Percentiles rank a stretch among this genome's conserved stretches.
Evolutionary conservation across 2,888 invertebrate species (phyloP).

Genomic region (Athalia circularis): DNA sequence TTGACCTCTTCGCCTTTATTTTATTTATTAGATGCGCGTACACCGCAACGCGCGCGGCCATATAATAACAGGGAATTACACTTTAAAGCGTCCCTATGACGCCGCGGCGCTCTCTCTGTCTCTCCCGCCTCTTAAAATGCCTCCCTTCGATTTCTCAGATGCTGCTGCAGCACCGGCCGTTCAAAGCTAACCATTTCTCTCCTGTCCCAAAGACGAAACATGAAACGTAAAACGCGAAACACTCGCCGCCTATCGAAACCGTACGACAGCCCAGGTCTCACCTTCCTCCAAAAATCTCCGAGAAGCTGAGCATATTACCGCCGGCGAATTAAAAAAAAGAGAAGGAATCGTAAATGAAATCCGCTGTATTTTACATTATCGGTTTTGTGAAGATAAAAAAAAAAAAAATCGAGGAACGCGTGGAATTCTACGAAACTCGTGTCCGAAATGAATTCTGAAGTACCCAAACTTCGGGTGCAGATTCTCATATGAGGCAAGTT

Average conservation of each 20-base stretch:
- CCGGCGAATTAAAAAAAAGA: background rate
- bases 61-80: constrained; percentile 64
- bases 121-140: constrained; percentile 30
- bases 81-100: constrained; percentile 61
- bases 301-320: too few relatives aligned
- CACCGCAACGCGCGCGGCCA: constrained; percentile 52
- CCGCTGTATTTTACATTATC: too few relatives aligned
- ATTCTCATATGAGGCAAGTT: constrained; percentile 6
- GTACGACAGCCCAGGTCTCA: constrained; percentile 60
- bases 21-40: constrained; percentile 44
- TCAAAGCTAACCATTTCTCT: background rate
- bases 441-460: background rate
- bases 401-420: too few relatives aligned
- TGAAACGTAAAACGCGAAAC: constrained; percentile 65
- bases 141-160: constrained; percentile 46
- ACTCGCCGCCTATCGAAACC: constrained; percentile 59
- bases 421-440: too few relatives aligned
- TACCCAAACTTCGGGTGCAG: background rate
- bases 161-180: background rate
- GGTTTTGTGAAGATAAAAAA: too few relatives aligned
- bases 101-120: constrained; percentile 53
- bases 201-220: constrained; percentile 3
- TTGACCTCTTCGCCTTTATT: constrained; percentile 43
- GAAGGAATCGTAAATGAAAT: background rate
- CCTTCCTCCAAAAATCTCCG: background rate